Evolutionary conservation across 64 coral and sea anemone species (phyloP), one percentile per base, ranked within the genome.

Genomic region (Porites australiensis): DNA sequence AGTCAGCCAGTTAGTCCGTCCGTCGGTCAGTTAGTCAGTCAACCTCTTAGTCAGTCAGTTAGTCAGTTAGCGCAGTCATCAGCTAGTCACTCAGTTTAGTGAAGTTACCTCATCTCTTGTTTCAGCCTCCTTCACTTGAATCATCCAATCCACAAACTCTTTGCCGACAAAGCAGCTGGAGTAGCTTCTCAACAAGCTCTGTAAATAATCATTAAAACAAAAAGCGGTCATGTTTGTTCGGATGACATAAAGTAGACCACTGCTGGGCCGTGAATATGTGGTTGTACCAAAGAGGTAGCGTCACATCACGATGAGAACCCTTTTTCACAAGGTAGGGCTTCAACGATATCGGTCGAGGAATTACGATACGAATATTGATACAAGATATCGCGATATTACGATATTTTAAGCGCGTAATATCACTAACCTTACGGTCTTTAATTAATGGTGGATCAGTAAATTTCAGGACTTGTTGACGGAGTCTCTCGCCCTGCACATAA

Each of bases 341-440:
- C 27, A 37, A 37, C 27, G 27, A 37, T 37, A 37, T 37, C 27
- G 27, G 27, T 37, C 27, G 27, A 1, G 0, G 27, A 37, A 37
- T 37, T 37, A 37, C 27, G 27, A 37, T 37, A 37, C 27, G 27
- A 37, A 37, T 37, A 37, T 37, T 37, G 27, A 37, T 37, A 37
- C 27, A 37, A 37, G 27, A 37, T 37, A 37, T 37, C 27, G 27
- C 27, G 27, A 37, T 37, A 37, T 37, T 37, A 37, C 27, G 27
- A 50, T 5, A 37, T 45, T 57, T 12, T 6, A 12, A 57, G 54
- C 12, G 54, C 12, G 4, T 37, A 37, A 37, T 37, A 3, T 67
- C 43, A 92, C 96, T 62, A 61, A 96, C 98, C 92, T 96, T 99
- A 21, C 90, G 91, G 55, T 99, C 94, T 83, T 99, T 99, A 61